Evolutionary conservation across 2,797 vertebrate genomes (phyloP).

Genomic region (Tangara arthus): DNA sequence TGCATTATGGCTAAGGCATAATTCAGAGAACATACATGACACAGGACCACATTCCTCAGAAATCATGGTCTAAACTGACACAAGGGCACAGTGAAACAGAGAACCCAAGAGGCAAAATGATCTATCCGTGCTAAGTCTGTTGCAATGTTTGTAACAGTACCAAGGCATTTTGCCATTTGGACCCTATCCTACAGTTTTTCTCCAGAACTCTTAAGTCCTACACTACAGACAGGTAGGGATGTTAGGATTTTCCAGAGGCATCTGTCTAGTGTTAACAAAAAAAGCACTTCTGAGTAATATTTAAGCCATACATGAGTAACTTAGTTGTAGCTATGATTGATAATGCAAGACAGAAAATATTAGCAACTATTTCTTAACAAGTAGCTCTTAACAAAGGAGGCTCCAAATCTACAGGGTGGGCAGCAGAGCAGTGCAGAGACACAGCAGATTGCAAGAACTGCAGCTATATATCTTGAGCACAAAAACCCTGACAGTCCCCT

Average conservation of each 20-base stretch:
- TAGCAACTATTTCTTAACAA: not conserved
- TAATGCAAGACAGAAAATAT: not conserved
- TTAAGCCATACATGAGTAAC: not conserved
- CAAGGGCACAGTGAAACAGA: not conserved
- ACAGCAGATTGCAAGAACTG: not conserved
- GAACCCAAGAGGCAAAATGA: not conserved
- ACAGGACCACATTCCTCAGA: not conserved
- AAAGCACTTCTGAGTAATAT: not conserved
- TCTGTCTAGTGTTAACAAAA: not conserved
- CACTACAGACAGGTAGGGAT: not conserved
- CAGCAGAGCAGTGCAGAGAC: not conserved
- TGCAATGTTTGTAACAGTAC: not conserved
- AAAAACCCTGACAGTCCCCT: not conserved
- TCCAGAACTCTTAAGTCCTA: not conserved
- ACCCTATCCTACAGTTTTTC: not conserved
- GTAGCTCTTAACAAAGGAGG: not conserved
- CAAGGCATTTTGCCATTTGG: not conserved
- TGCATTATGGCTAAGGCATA: not conserved
- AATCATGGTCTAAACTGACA: not conserved
- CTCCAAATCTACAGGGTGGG: rapidly evolving
- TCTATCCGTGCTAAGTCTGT: not conserved
- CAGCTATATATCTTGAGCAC: not conserved
- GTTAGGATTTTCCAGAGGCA: not conserved
- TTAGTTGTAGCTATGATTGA: not conserved
- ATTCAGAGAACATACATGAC: not conserved